Base-by-base conservation (phyloP, 1,140 invertebrate genomes). In the Solenopsis fugax region DNA sequence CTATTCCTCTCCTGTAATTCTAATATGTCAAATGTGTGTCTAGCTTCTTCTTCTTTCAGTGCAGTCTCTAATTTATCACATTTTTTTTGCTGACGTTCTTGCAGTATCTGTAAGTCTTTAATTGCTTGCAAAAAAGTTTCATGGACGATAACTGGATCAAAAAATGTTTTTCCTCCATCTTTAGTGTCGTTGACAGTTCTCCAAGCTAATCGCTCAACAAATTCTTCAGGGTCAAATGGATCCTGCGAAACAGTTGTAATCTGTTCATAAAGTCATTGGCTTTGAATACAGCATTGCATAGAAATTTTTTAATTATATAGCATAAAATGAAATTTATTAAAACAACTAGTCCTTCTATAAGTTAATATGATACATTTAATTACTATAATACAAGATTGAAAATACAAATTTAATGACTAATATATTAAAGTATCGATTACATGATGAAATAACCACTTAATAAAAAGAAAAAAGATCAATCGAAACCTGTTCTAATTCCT, bases 121-220 rank as follows among this genome's bases (percentile, higher is more conserved):
- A 99, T 99, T 7, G 98, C 98, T 95, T 98, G 97, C 60, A 98
- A 96, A 96, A 99, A 99, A 56, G 98, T 98, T 90, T 98, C 97
- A 93, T 99, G 98, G 73, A 99, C 97, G 89, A 96, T 96, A 92
- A 97, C 96, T 0, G 98, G 97, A 94, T 98, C 97, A 92, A 98
- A 97, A 76, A 95, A 95, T 95, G 95, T 95, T 90, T 96, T 97
- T 75, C 98, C 96, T 76, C 96, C 96, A 84, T 97, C 95, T 76
- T 96, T 95, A 24, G 96, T 96, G 50, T 96, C 98, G 87, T 97
- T 97, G 90, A 98, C 98, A 54, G 98, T 98, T 92, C 98, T 96
- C 97, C 99, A 99, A 82, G 99, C 99, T 89, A 99, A 95, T 82
- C 98, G 96, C 95, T 99, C 99, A 1, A 99, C 98, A 96, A 99